Conservation (phyloP, 2,888 invertebrate genomes). For the Polyommatus iphigenia region DNA sequence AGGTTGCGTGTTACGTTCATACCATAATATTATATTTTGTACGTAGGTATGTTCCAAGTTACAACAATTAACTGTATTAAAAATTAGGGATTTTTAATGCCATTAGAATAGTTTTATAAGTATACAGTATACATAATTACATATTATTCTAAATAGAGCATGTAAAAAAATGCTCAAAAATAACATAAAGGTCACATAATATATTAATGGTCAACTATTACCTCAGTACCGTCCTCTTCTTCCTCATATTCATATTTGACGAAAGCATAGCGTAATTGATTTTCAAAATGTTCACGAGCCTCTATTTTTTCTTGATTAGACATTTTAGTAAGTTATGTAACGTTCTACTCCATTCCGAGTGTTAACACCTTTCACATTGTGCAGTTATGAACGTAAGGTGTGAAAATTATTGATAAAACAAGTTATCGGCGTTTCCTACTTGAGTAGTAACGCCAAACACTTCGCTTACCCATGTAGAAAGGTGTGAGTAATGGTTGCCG, state of each 20-base stretch:
- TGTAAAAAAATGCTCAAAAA: no score
- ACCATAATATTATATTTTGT: no score
- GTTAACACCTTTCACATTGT: conserved; percentile 37
- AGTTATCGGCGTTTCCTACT: conserved; percentile 34
- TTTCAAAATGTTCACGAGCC: conserved; percentile 69
- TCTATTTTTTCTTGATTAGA: conserved; percentile 60
- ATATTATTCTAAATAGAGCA: no score
- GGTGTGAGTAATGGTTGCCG: neutral
- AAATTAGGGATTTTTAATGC: no score
- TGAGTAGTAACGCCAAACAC: neutral
- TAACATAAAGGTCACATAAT: no score
- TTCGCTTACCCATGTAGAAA: neutral
- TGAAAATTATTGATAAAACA: conserved; percentile 73
- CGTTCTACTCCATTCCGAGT: conserved; percentile 41
- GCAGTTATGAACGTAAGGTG: conserved; percentile 50
- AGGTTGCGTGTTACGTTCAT: no score
- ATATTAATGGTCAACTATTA: conserved; percentile 41
- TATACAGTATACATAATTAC: no score
- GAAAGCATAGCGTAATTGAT: conserved; percentile 67
- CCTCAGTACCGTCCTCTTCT: conserved; percentile 69
- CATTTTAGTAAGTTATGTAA: conserved; percentile 37
- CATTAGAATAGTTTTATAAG: no score
- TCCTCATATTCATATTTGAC: conserved; percentile 66
- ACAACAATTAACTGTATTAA: no score
- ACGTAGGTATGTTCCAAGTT: no score